Percentiles rank a stretch among this genome's conserved stretches.
phyloP scores from a whole-genome alignment of 1,140 invertebrate genomes.

The Anoplolepis gracilipes region DNA sequence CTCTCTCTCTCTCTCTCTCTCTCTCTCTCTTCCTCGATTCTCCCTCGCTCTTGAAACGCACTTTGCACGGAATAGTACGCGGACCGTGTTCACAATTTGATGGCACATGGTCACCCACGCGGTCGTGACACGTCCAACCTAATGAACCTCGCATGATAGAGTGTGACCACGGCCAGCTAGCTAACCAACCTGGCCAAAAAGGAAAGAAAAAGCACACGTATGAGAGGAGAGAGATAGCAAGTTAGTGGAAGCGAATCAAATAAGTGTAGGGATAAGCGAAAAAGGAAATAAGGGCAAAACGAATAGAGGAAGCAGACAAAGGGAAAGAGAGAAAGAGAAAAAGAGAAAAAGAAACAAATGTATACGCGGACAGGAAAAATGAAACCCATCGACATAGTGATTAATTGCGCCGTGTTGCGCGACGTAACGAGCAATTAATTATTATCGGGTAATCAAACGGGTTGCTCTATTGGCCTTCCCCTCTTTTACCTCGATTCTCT shows the following conservation, averaged over 20 bases:
- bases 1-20: slow-evolving; percentile 21
- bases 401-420: slow-evolving; percentile 71
- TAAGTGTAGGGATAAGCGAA: neutral
- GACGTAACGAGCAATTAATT: slow-evolving; percentile 79
- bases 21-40: slow-evolving; percentile 12
- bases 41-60: slow-evolving; percentile 53
- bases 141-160: slow-evolving; percentile 80
- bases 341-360: slow-evolving; percentile 19
- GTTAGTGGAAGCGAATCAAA: slow-evolving; percentile 28
- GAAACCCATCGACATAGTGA: slow-evolving; percentile 74
- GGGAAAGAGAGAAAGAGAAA: slow-evolving; percentile 30
- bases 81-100: slow-evolving; percentile 73
- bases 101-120: slow-evolving; percentile 74
- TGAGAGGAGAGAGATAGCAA: slow-evolving; percentile 1
- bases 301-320: slow-evolving; percentile 7
- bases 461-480: slow-evolving; percentile 26
- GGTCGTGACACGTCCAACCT: slow-evolving; percentile 74
- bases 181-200: slow-evolving; percentile 63
- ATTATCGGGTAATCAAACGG: slow-evolving; percentile 79
- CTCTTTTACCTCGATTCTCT: neutral
- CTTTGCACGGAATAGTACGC: slow-evolving; percentile 55
- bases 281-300: neutral
- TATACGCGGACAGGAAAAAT: slow-evolving; percentile 67
- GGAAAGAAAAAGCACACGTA: slow-evolving; percentile 15
- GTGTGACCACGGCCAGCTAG: slow-evolving; percentile 68